Base-by-base conservation (phyloP, 2,888 invertebrate genomes). In the Mycalesis mineus region DNA sequence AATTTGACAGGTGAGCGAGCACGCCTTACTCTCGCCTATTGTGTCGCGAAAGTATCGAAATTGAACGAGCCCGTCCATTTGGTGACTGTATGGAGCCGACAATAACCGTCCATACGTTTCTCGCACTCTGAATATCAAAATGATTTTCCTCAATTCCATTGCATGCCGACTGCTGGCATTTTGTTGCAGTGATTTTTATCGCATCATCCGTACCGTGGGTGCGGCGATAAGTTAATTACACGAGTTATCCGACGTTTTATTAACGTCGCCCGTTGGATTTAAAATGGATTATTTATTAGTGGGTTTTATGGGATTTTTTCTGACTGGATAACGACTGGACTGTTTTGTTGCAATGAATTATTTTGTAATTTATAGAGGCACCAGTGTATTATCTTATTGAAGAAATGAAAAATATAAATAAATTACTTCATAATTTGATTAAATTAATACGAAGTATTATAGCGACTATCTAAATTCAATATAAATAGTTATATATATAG, bases 41-140 rank as follows among this genome's bases (percentile, higher is more conserved):
- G 88, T 88, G 78, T 85, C 81, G 83, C 78, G 74, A 87, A 84
- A 87, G 88, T 88, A 88, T 88, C 85, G 85, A 84, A 88, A 88
- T 88, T 87, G 88, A 83, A 87, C 82, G 79, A 73, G 74, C 78
- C 73, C 75, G 80, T 87, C 88, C 87, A 87, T 86, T 88, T 85
- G 79, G 78, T 77, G 66, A 67, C 75, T 79, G 74, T 81, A 79
- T 80, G 76, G 71, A 75, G 75, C 72, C 72, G 78, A 85, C 85
- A 88, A 87, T 88, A 80, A 77, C 77, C 71, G 74, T 71, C 66
- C 72, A 75, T 82, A 80, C 82, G 79, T 71, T 75, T 77, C 78
- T 79, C 78, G 74, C 77, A 72, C 70, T 71, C 74, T 78, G 82
- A 84, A 88, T 84, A 81, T 80, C 75, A 74, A 77, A 84, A 85